Conservation (phyloP, 2,797 vertebrate species). For the Mormyrus hasselquistii region DNA sequence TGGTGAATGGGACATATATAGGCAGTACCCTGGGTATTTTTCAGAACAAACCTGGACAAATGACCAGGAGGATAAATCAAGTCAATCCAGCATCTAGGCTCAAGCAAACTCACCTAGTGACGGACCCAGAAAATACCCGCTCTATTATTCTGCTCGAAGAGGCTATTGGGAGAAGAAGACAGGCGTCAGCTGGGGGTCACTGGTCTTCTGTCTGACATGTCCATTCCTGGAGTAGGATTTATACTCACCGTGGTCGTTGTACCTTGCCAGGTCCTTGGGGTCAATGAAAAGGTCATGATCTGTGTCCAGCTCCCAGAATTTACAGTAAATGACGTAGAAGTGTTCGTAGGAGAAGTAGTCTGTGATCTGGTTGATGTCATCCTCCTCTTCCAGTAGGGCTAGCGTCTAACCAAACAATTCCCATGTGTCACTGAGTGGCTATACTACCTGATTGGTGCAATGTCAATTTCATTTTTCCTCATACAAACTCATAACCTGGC, state of each 20-base stretch:
- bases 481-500: neutral
- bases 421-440: neutral
- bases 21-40: neutral
- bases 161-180: constrained; percentile 56
- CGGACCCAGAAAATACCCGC: constrained; percentile 91
- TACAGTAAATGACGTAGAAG: constrained; percentile 99
- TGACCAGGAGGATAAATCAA: neutral
- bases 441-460: neutral
- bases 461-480: neutral
- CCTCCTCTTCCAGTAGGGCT: constrained; percentile 93
- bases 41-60: neutral
- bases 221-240: neutral
- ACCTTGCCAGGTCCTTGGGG: constrained; percentile 86
- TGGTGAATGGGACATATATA: neutral
- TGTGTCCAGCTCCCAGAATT: constrained; percentile 98
- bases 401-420: constrained; percentile 66
- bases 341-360: constrained; percentile 99
- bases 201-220: neutral
- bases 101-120: constrained; percentile 77
- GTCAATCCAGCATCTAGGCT: neutral
- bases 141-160: constrained; percentile 93
- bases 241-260: constrained; percentile 88
- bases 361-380: constrained; percentile 98
- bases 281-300: constrained; percentile 97
- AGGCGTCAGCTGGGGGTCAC: neutral